Conservation (phyloP, 1,140 invertebrate species). For the Agrypnia vestita region DNA sequence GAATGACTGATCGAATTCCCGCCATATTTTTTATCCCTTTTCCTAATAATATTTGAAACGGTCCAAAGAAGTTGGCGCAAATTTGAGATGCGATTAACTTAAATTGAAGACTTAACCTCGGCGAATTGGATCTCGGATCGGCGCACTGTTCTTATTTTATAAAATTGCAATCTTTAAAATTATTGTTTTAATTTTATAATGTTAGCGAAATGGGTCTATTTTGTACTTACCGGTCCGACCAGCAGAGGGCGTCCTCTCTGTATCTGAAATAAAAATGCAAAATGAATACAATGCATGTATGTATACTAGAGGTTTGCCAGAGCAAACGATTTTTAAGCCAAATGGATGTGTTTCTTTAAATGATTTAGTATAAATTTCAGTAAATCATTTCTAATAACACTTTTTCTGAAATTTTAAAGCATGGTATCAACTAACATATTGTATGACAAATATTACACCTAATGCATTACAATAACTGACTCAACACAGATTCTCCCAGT, state of each 20-base stretch:
- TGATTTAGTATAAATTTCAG: too few relatives aligned
- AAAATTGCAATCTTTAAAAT: conserved; percentile 32
- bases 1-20: conserved; percentile 44
- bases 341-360: too few relatives aligned
- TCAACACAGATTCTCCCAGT: too few relatives aligned
- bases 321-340: too few relatives aligned
- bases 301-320: too few relatives aligned
- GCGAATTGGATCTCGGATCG: background rate
- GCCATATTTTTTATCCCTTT: conserved; percentile 18
- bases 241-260: conserved; percentile 83
- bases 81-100: conserved; percentile 20
- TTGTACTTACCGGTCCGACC: conserved; percentile 81
- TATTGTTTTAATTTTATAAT: conserved; percentile 33
- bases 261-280: conserved; percentile 76
- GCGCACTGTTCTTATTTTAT: background rate
- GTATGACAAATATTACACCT: too few relatives aligned
- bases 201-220: conserved; percentile 11
- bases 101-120: conserved; percentile 17
- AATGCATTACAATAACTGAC: too few relatives aligned
- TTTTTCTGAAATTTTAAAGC: too few relatives aligned
- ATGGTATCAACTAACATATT: too few relatives aligned
- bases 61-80: conserved; percentile 8
- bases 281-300: too few relatives aligned
- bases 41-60: conserved; percentile 16
- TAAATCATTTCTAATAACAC: too few relatives aligned